Base-by-base conservation (phyloP, 2,797 vertebrate species). In the Acipenser ruthenus region DNA sequence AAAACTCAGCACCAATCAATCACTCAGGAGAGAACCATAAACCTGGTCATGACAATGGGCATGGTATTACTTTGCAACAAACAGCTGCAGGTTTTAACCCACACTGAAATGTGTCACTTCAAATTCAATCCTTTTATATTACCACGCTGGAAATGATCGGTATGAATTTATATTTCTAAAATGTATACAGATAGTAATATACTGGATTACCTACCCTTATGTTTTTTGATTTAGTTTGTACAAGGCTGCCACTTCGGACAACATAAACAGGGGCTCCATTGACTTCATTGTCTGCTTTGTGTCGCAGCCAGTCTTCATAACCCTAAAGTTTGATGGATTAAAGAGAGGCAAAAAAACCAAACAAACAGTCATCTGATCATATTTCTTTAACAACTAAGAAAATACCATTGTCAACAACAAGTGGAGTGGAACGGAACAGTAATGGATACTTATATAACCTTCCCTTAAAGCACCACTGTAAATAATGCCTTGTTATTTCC, bases 241-340 rank as follows among this genome's bases (percentile, higher is more conserved):
- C 97, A 86, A 99, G 91, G 83, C 95, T 91, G 77, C 97, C 95
- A 65, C 96, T 99, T 79, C 96, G 92, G 73, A 99, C 95, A 71
- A 98, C 97, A 76, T 94, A 97, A 71, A 99, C 96, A 0, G 95
- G 95, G 71, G 95, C 95, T 66, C 94, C 93, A 0, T 99, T 99
- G 65, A 99, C 95, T 87, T 99, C 97, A 68, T 98, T 99, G 85
- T 99, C 97, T 2, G 96, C 95, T 76, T 96, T 99, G 83, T 99
- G 96, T 61, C 96, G 89, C 70, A 99, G 87, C 96, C 95, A 99
- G 72, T 99, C 97, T 83, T 99, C 96, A 66, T 96, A 99, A 69
- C 95, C 96, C 96, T 99, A 74, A 23, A 71, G 59, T 7, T 37
- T 37, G 37, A 37, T 37, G 37, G 37, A 37, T 12, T 60, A 8